Percentiles rank a stretch among this genome's conserved stretches.
phyloP scores from a whole-genome alignment of 37 sponge, comb jelly and placozoan species.

The Haliclona indistincta region DNA sequence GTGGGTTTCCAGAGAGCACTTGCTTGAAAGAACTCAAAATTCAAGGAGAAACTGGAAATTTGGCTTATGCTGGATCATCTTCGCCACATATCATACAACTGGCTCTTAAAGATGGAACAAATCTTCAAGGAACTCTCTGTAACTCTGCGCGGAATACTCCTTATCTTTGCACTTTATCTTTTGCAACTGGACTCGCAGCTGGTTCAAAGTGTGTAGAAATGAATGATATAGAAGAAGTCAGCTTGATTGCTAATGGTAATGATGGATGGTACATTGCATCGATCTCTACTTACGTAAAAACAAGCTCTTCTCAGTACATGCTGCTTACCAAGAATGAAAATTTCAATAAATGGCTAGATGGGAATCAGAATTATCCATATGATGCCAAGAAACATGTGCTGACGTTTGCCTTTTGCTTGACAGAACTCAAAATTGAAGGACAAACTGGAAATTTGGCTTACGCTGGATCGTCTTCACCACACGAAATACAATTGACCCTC shows the following conservation, averaged over 20 bases:
- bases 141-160: not conserved
- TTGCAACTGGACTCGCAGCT: not conserved
- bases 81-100: not conserved
- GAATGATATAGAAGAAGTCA: not conserved
- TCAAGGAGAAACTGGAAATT: not conserved
- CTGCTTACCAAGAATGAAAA: not conserved
- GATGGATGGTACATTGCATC: not conserved
- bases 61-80: not conserved
- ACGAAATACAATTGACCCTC: no score
- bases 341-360: slow-evolving; percentile 34
- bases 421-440: no score
- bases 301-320: not conserved
- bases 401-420: no score
- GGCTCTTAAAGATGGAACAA: not conserved
- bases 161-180: not conserved
- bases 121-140: not conserved
- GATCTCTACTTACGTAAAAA: slow-evolving; percentile 4
- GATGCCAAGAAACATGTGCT: not conserved
- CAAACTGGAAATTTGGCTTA: no score
- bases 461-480: no score
- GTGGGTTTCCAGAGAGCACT: no score
- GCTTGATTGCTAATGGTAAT: not conserved
- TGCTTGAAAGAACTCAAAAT: not conserved
- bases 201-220: not conserved
- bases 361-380: not conserved